Evolutionary conservation across 2,113 vertebrate genomes (phyloP).

Genomic region (Brienomyrus brachyistius): DNA sequence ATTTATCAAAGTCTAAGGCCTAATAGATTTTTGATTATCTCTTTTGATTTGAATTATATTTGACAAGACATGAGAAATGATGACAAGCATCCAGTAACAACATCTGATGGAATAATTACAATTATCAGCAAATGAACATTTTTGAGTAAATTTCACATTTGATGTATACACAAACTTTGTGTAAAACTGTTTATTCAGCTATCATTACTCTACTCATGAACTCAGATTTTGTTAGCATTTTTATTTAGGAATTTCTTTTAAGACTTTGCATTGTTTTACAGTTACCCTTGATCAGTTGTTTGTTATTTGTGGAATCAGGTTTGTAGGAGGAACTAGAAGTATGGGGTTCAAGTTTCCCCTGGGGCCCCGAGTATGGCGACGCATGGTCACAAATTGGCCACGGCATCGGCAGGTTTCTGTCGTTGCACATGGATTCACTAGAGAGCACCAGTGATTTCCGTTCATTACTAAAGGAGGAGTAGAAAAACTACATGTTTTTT

Average conservation of each 20-base stretch:
- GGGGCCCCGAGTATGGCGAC: background rate
- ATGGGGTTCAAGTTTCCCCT: background rate
- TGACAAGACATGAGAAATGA: background rate
- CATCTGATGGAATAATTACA: background rate
- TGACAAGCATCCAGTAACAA: background rate
- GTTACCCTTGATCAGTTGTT: background rate
- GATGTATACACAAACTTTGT: background rate
- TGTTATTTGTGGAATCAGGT: background rate
- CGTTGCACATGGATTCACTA: background rate
- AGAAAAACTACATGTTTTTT: slow-evolving; percentile 54
- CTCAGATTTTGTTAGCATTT: background rate
- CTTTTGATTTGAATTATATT: background rate
- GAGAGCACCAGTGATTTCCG: background rate
- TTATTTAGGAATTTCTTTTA: background rate
- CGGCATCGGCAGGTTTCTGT: background rate
- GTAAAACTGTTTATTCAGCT: background rate
- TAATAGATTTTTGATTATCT: background rate
- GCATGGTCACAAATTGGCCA: background rate
- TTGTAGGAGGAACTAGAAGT: background rate
- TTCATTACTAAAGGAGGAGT: slow-evolving; percentile 13
- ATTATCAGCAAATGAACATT: background rate
- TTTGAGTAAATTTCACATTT: background rate
- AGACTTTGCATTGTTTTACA: background rate
- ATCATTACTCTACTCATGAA: background rate
- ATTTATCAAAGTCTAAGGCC: background rate